Base-by-base conservation (phyloP, 1,140 invertebrate species). In the Medauroidea extradentata region DNA sequence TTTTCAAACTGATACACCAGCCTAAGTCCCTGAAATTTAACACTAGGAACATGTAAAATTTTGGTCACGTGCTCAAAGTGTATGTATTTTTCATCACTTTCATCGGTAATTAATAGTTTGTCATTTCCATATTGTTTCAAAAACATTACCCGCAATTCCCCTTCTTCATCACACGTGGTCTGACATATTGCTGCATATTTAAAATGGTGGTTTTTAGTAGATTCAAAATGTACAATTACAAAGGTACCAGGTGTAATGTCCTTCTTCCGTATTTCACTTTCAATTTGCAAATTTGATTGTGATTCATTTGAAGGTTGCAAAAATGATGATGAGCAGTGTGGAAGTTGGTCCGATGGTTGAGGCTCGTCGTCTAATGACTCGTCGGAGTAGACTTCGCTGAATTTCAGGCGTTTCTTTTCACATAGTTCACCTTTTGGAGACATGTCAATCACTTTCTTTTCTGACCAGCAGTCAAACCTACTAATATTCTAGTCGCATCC, bases 41-140 rank as follows among this genome's bases (percentile, higher is more conserved):
- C 24, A 46, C 18, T 46, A 25, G 44, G 44, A 46, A 25, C 9
- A 11, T 19, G 44, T 25, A 46, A 25, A 46, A 46, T 46, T 25
- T 46, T 46, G 18, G 4, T 25, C 3, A 46, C 24, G 3, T 46
- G 44, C 24, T 46, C 44, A 46, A 46, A 46, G 24, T 9, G 24
- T 21, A 46, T 46, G n/a, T 46, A 46, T 46, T 46, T 46, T 46
- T 46, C 44, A 46, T 46, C 44, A 19, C 44, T 46, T 46, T 46
- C 44, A 25, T 46, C 24, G 18, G 24, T 46, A 19, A 21, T 46
- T 4, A 46, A 46, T 19, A 46, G 44, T 46, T 46, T 46, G 44
- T 25, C n/a, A 46, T 46, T 46, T 25, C 5, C 44, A 46, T 46
- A 46, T 21, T 21, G 44, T 46, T 46, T 46, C 24, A 46, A 46